phyloP scores from a whole-genome alignment of 2,888 invertebrate genomes.

The Lycophotia porphyrea region DNA sequence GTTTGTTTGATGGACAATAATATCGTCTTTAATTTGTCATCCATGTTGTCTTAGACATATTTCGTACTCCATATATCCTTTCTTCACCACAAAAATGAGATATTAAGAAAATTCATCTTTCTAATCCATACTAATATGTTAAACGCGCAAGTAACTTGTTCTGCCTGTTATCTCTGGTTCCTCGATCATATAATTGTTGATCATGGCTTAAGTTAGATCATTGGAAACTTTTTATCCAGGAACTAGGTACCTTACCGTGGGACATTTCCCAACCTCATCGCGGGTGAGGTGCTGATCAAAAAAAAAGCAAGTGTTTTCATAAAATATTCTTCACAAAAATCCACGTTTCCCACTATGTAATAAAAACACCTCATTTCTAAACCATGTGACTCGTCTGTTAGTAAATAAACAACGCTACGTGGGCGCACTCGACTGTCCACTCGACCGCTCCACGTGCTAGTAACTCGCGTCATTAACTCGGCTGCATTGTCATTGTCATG shows the following conservation, averaged over 20 bases:
- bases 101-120: neutral
- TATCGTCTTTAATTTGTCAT: neutral
- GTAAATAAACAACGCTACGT: conserved; percentile 53
- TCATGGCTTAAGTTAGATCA: neutral
- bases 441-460: conserved; percentile 43
- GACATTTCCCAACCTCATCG: neutral
- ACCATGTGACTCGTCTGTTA: conserved; percentile 38
- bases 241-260: neutral
- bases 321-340: neutral
- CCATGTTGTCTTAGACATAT: neutral
- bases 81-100: neutral
- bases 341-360: neutral
- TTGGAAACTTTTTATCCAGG: neutral
- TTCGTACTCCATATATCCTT: neutral
- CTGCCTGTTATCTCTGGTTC: neutral
- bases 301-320: neutral
- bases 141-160: neutral
- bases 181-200: too few relatives aligned
- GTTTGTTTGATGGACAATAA: neutral
- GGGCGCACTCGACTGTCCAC: conserved; percentile 48
- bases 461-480: conserved; percentile 51
- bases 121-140: neutral
- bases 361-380: conserved; percentile 12
- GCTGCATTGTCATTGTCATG: conserved; percentile 56
- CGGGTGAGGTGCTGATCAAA: neutral